Percentiles rank a stretch among this genome's conserved stretches.
These are phyloP conservation scores for Gyrodactylus bullatarudis DNA, from an alignment of 1,140 invertebrate genomes.

Conservation along the genomic window DNA sequence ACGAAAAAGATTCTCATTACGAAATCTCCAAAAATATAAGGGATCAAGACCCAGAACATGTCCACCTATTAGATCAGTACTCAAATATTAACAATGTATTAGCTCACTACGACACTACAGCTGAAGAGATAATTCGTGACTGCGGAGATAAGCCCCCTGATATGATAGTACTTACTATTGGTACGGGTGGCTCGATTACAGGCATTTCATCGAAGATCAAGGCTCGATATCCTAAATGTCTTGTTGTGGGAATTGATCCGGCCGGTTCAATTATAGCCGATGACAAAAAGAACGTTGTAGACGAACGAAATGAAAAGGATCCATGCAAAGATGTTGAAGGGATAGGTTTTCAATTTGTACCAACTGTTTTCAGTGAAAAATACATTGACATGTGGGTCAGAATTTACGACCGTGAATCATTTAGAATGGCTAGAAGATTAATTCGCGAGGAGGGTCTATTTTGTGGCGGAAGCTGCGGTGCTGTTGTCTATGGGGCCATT, in stretches of 20 bases:
- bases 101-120: conserved; percentile 64
- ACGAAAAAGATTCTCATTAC: conserved; percentile 58
- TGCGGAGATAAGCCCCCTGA: conserved; percentile 34
- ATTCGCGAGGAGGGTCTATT: conserved; percentile 67
- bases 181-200: conserved; percentile 57
- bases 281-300: conserved; percentile 26
- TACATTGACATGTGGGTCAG: conserved; percentile 61
- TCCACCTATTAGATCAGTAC: conserved; percentile 72
- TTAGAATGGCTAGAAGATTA: conserved; percentile 42
- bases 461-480: conserved; percentile 22
- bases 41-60: conserved; percentile 42
- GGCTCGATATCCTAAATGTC: conserved; percentile 28
- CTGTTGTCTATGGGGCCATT: neutral
- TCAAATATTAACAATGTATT: conserved; percentile 53
- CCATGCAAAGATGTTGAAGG: conserved; percentile 47
- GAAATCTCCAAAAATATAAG: conserved; percentile 45
- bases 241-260: conserved; percentile 49
- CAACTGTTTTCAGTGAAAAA: conserved; percentile 38
- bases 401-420: conserved; percentile 38
- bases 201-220: conserved; percentile 52
- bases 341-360: conserved; percentile 71
- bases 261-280: conserved; percentile 46
- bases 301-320: conserved; percentile 30
- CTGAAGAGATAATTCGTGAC: conserved; percentile 45
- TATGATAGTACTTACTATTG: conserved; percentile 43